Evolutionary conservation across 1,140 invertebrate genomes (phyloP), one percentile per base, ranked within the genome.

Genomic region (Meloidogyne chitwoodi): DNA sequence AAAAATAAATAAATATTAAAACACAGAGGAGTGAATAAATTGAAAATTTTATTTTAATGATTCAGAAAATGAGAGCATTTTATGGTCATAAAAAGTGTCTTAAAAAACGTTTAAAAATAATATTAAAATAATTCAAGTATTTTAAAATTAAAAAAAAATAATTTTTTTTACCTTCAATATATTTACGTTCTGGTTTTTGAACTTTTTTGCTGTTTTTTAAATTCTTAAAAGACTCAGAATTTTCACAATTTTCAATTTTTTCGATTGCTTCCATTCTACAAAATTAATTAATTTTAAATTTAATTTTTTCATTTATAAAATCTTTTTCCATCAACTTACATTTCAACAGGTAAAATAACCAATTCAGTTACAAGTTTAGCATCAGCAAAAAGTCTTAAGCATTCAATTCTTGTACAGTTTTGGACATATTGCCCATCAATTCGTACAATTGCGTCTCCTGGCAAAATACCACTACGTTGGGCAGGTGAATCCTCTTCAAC

Each of bases 321-420:
- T 19, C n/a, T n/a, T 22, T n/a, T 2, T 24, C 5, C n/a, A n/a
- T n/a, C 11, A 31, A 72, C 78, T 71, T 44, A 80, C 79, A 62
- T 67, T 71, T 80, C 70, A 14, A 34, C 66, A 2, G 78, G 79
- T 22, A 80, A 48, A 67, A 80, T 75, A 24, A 68, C 61, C 26
- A 80, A 62, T 22, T 38, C 29, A 16, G 63, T 65, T 5, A 48
- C 31, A 22, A 77, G 44, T 27, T 26, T 14, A 64, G 79, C 79
- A 19, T 80, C 63, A 14, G 78, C 75, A 68, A 81, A 81, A 19
- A 81, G 80, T 12, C 61, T 48, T 27, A 81, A 72, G 34, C 80
- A 81, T 38, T 80, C 68, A 26, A 44, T 41, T 63, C 79, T 44
- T 10, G 63, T 74, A 66, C 75, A 81, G 6, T 68, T 34, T 16